Evolutionary conservation across 2,113 vertebrate species (phyloP).

Genomic region (Antennarius striatus): DNA sequence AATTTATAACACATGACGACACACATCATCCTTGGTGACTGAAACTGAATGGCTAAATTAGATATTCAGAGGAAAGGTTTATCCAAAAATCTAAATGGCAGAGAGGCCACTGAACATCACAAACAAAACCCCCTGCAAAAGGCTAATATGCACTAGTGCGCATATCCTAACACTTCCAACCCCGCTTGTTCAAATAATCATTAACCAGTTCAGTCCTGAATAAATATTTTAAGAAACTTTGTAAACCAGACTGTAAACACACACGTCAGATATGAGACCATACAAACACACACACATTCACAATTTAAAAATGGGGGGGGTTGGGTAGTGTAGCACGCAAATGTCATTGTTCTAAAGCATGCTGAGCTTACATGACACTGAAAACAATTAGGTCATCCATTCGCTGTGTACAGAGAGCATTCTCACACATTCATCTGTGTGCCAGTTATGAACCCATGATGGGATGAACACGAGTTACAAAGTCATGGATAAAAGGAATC

Average conservation of each 20-base stretch:
- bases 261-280: slow-evolving; percentile 27
- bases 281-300: slow-evolving; percentile 4
- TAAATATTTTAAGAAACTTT: slow-evolving; percentile 65
- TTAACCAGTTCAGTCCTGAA: slow-evolving; percentile 66
- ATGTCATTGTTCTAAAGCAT: slow-evolving; percentile 64
- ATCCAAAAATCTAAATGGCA: no score
- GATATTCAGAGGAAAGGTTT: no score
- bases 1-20: no score
- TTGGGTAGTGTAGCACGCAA: slow-evolving; percentile 34
- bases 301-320: background rate
- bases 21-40: no score
- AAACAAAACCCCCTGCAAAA: slow-evolving; percentile 37
- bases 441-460: slow-evolving; percentile 20
- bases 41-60: no score
- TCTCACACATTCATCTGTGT: slow-evolving; percentile 53
- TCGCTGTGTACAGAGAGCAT: slow-evolving; percentile 57
- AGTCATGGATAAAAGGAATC: slow-evolving; percentile 27
- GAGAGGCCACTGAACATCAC: slow-evolving; percentile 21
- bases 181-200: slow-evolving; percentile 68
- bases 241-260: slow-evolving; percentile 58
- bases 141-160: slow-evolving; percentile 7
- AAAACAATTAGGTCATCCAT: slow-evolving; percentile 72
- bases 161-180: slow-evolving; percentile 28
- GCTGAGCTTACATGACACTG: slow-evolving; percentile 44
- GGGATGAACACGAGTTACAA: slow-evolving; percentile 5